phyloP scores from a whole-genome alignment of 2,113 vertebrate genomes.

The Oryzias curvinotus region DNA sequence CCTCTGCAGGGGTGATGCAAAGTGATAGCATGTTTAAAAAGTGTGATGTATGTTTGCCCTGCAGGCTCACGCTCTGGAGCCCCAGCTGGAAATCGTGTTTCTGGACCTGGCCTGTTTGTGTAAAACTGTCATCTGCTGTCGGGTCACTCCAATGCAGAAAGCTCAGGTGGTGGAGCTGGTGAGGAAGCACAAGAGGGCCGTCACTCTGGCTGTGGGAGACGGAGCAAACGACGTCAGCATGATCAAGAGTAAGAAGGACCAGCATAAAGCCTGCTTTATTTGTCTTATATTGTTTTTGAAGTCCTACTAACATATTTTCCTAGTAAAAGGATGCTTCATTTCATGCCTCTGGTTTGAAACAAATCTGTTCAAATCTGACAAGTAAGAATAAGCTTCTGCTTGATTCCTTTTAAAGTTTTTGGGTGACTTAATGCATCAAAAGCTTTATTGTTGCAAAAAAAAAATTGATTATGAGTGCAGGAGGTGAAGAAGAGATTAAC shows the following conservation, averaged over 20 bases:
- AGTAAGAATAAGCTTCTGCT: too few species aligned
- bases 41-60: conserved; percentile 18
- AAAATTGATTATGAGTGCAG: too few species aligned
- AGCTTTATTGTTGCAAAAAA: too few species aligned
- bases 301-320: too few species aligned
- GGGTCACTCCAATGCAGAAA: conserved; percentile 85
- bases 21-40: conserved; percentile 17
- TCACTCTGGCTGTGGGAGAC: conserved; percentile 80
- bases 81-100: conserved; percentile 75
- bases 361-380: too few species aligned
- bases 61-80: conserved; percentile 78
- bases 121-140: conserved; percentile 82
- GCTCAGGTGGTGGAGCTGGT: conserved; percentile 83
- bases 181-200: conserved; percentile 77
- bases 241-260: conserved; percentile 81
- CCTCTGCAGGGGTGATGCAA: conserved; percentile 17
- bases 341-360: too few species aligned
- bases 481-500: too few species aligned
- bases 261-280: not conserved
- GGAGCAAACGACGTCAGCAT: conserved; percentile 87
- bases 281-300: too few species aligned
- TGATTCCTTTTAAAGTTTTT: too few species aligned
- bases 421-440: too few species aligned
- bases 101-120: conserved; percentile 81
- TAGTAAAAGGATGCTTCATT: too few species aligned